Conservation (phyloP, 53 echinoderm and acorn worm genomes). For the Paracentrotus lividus region DNA sequence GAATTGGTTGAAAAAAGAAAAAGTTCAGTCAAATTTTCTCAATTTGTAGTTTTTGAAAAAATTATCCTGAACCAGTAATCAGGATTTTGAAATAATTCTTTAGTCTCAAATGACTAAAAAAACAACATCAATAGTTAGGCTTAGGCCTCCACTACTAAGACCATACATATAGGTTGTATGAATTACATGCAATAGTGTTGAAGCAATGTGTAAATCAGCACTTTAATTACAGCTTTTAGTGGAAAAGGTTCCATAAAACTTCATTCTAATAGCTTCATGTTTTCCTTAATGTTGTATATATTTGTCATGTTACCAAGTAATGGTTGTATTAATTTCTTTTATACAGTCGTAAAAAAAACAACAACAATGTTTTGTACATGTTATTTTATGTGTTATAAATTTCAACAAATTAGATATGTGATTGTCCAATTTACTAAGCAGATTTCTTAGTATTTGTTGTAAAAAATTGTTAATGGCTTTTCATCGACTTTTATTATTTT, state of each 20-base stretch:
- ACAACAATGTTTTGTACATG: neutral
- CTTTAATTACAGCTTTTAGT: neutral
- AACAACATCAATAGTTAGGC: neutral
- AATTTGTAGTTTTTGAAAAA: no score
- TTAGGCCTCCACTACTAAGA: neutral
- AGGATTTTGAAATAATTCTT: neutral
- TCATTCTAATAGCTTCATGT: neutral
- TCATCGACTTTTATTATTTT: neutral
- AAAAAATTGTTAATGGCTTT: neutral
- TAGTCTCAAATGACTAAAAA: neutral
- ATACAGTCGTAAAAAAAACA: neutral
- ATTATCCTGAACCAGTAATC: no score
- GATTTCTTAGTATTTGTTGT: neutral
- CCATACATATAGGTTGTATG: neutral
- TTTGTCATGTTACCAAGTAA: neutral
- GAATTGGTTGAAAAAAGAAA: no score
- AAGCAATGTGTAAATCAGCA: constrained; percentile 1
- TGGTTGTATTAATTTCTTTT: neutral
- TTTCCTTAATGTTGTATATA: constrained; percentile 1
- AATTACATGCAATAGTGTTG: neutral
- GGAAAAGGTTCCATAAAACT: neutral
- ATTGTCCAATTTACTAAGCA: neutral
- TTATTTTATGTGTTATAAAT: constrained; percentile 3
- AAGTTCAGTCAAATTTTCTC: no score
- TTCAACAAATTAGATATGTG: neutral